Evolutionary conservation across 1,140 invertebrate genomes (phyloP).

Genomic region (Zaprionus africanus): DNA sequence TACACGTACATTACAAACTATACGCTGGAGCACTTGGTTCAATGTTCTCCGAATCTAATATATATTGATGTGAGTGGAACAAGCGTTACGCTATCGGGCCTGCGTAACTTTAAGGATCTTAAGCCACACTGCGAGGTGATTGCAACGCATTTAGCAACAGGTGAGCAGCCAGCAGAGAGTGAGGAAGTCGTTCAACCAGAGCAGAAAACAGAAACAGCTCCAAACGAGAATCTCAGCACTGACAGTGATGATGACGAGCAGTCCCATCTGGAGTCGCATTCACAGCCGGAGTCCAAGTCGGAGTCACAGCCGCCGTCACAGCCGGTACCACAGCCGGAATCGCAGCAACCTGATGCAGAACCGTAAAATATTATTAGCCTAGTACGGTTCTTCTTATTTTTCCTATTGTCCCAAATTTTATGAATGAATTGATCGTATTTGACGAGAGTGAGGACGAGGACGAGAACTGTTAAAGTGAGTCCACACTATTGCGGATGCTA

Average conservation of each 20-base stretch:
- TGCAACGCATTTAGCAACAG: slow-evolving; percentile 79
- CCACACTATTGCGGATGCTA: slow-evolving; percentile 3
- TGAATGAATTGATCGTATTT: not conserved
- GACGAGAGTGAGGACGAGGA: not conserved
- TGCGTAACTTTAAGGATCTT: slow-evolving; percentile 85
- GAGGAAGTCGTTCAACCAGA: slow-evolving; percentile 32
- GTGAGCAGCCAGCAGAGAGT: slow-evolving; percentile 16
- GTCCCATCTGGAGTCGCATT: not conserved
- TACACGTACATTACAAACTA: slow-evolving; percentile 88
- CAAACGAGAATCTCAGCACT: slow-evolving; percentile 10
- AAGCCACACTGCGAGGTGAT: slow-evolving; percentile 86
- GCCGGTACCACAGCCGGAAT: not conserved
- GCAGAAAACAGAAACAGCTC: not conserved
- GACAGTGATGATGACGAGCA: slow-evolving; percentile 17
- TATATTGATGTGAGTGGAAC: slow-evolving; percentile 88
- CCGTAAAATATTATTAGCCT: slow-evolving; percentile 6
- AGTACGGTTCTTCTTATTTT: slow-evolving; percentile 3
- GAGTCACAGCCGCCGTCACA: not conserved
- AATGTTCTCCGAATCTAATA: slow-evolving; percentile 86
- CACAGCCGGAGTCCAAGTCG: not conserved
- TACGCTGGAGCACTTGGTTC: slow-evolving; percentile 87
- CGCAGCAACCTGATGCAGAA: slow-evolving; percentile 10
- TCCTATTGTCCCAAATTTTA: slow-evolving; percentile 14
- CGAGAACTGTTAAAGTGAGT: not conserved
- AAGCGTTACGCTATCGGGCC: slow-evolving; percentile 86